A percentile compares a stretch with the other conserved stretches of the same genome.
phyloP scores from a whole-genome alignment of 2,797 vertebrate genomes.

The Caiman crocodilus region DNA sequence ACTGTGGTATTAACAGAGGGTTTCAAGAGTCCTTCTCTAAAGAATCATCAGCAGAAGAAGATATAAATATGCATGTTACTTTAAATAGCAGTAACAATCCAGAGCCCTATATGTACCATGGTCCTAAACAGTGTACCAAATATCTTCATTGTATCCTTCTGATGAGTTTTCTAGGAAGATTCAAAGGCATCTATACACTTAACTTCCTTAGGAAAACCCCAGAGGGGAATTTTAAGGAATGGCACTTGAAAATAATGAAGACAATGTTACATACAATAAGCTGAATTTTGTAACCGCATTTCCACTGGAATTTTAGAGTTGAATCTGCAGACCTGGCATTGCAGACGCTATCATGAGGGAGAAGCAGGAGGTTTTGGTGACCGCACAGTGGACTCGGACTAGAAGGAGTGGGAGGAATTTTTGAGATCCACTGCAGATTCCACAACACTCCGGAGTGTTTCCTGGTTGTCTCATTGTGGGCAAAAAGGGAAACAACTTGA shows the following conservation, averaged over 20 bases:
- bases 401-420: background rate
- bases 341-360: background rate
- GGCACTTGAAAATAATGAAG: background rate
- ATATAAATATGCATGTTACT: background rate
- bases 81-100: constrained; percentile 6
- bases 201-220: background rate
- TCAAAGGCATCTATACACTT: background rate
- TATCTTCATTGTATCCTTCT: background rate
- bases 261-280: background rate
- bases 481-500: background rate
- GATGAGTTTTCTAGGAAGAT: background rate
- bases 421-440: background rate
- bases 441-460: accelerated
- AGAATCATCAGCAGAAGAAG: background rate
- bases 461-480: background rate
- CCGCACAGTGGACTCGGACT: background rate
- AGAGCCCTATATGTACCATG: background rate
- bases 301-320: background rate
- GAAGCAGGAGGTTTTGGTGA: background rate
- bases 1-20: background rate
- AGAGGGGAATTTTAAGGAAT: background rate
- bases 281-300: background rate
- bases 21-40: background rate
- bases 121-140: background rate
- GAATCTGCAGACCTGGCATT: background rate